phyloP scores from a whole-genome alignment of 2,888 invertebrate genomes.

The Ernsta delagoae region DNA sequence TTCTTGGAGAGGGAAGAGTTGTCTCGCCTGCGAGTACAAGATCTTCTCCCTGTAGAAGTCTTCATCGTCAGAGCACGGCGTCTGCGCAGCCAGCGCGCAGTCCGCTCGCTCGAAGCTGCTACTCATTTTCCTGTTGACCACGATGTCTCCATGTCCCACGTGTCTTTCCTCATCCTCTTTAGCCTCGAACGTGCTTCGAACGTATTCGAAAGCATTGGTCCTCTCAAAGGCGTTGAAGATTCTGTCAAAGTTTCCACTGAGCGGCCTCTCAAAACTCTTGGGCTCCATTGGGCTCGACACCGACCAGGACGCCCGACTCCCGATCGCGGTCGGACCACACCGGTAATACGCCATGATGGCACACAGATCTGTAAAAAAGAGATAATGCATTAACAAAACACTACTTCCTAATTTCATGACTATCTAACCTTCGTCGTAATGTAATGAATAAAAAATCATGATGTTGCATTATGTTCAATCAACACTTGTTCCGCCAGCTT shows the following conservation, averaged over 20 bases:
- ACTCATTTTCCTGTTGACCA: conserved; percentile 76
- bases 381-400: conserved; percentile 16
- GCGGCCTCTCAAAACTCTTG: conserved; percentile 70
- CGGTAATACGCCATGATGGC: conserved; percentile 75
- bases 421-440: conserved; percentile 27
- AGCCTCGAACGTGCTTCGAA: conserved; percentile 59
- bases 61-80: conserved; percentile 84
- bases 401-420: conserved; percentile 12
- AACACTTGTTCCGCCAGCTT: conserved; percentile 29
- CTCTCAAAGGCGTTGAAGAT: conserved; percentile 81
- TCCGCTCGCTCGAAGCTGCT: conserved; percentile 79
- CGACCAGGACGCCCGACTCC: conserved; percentile 83
- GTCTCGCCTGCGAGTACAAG: conserved; percentile 90
- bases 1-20: conserved; percentile 92
- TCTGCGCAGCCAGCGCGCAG: conserved; percentile 80
- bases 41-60: conserved; percentile 90
- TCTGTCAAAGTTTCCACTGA: conserved; percentile 79
- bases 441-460: conserved; percentile 14
- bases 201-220: conserved; percentile 80
- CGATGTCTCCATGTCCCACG: conserved; percentile 70
- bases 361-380: conserved; percentile 54
- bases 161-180: conserved; percentile 61
- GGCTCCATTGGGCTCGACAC: conserved; percentile 66
- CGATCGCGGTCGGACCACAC: conserved; percentile 77
- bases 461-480: conserved; percentile 22